Percentiles rank a stretch among this genome's conserved stretches.
These are phyloP conservation scores for Corythaeola cristata DNA, from an alignment of 2,113 vertebrate genomes.

Conservation along the genomic window DNA sequence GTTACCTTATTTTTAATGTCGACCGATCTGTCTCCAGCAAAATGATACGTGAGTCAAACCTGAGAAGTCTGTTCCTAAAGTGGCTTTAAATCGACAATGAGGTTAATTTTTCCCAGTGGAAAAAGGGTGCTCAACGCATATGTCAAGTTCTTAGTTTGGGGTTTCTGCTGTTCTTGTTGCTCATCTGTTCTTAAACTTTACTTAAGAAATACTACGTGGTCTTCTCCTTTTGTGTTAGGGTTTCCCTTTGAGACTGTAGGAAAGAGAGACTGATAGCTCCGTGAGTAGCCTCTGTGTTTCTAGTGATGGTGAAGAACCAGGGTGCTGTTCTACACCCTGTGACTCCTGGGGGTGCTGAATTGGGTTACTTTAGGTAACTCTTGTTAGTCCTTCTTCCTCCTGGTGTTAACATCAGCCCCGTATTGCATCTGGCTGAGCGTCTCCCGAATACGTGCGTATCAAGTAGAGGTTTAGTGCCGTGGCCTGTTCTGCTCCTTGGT, in stretches of 20 bases:
- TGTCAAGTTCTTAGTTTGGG: fast-evolving
- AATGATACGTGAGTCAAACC: fast-evolving
- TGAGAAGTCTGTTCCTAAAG: background rate
- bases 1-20: background rate
- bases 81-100: background rate
- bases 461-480: background rate
- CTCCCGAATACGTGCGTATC: fast-evolving
- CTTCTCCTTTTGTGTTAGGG: background rate
- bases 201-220: background rate
- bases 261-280: background rate
- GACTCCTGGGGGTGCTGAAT: fast-evolving
- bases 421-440: background rate
- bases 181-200: background rate
- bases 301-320: background rate
- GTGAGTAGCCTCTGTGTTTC: too few relatives aligned
- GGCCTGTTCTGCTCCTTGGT: background rate
- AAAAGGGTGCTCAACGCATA: fast-evolving
- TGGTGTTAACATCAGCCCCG: fast-evolving
- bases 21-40: fast-evolving
- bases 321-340: fast-evolving
- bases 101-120: background rate
- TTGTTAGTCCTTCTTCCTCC: background rate
- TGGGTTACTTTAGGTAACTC: fast-evolving
- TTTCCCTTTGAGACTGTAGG: background rate
- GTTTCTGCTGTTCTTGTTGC: background rate